Base-by-base conservation (phyloP, 1,140 invertebrate species). In the Cyclina sinensis region DNA sequence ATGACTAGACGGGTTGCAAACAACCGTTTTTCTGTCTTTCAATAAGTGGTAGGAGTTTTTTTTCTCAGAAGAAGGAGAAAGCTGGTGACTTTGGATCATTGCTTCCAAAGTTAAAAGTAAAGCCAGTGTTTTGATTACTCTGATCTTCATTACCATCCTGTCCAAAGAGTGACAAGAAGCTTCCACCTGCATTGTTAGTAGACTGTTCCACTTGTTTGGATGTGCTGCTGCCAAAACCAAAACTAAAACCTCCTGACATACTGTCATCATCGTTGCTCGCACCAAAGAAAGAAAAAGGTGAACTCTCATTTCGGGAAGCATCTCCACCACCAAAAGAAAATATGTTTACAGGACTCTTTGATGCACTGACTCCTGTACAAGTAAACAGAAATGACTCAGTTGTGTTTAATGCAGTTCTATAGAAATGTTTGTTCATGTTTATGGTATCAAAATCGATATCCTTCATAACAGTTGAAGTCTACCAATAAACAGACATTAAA, bases 61-160 rank as follows among this genome's bases (percentile, higher is more conserved):
- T 7, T 43, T 43, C 14, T 43, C 43, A 43, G 43, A 70, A 70
- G 37, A 70, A 70, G 14, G 65, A 70, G 24, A 70, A 70, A 2
- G 32, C 18, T 35, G 65, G 65, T 18, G 65, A 70, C 7, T 35
- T 37, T 35, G 65, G 32, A 1, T n/a, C 9, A 65, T 65, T 32
- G n/a, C 18, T 70, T 30, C 65, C 65, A 39, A 70, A 70, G 32
- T 70, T 70, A 5, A 70, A 70, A 70, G 24, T 70, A 27, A 70
- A 70, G 21, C 32, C 65, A 70, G 0, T 70, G 32, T 35, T 35
- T 3, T 3, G 14, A 37, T 27, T 70, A 16, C 18, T 18, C 32
- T 39, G 32, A 14, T 70, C 65, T 2, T 70, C 65, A 70, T 70
- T 70, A 1, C 65, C 65, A 37, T 14, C 32, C 35, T 70, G 14